phyloP scores from a whole-genome alignment of 2,888 invertebrate genomes.

The Lamproptera curius region DNA sequence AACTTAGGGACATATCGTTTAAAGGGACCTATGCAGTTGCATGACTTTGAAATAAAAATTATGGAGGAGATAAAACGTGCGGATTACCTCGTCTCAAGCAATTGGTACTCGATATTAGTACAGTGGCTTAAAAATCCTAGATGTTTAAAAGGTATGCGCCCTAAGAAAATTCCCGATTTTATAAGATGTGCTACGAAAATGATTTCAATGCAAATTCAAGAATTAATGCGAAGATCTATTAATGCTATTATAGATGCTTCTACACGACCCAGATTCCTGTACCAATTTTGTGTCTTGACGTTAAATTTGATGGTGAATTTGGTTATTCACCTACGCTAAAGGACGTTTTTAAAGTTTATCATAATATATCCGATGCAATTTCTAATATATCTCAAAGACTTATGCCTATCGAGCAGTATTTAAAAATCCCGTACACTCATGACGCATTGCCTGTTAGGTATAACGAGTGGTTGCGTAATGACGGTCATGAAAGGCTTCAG shows the following conservation, averaged over 20 bases:
- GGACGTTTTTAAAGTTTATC: constrained; percentile 76
- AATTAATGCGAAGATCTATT: constrained; percentile 82
- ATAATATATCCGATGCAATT: constrained; percentile 76
- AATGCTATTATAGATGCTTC: constrained; percentile 79
- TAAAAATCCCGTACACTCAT: constrained; percentile 53
- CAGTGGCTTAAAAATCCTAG: constrained; percentile 71
- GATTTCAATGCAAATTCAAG: constrained; percentile 80
- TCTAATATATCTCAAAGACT: constrained; percentile 77
- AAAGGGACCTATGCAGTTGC: constrained; percentile 55
- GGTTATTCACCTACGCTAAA: constrained; percentile 79
- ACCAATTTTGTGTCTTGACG: constrained; percentile 80
- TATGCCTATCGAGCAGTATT: constrained; percentile 76
- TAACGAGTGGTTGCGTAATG: constrained; percentile 75
- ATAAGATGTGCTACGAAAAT: constrained; percentile 65
- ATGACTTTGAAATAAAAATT: constrained; percentile 48
- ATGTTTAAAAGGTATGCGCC: constrained; percentile 58
- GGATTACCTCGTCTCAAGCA: constrained; percentile 63
- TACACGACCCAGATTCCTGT: constrained; percentile 69
- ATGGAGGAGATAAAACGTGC: constrained; percentile 61
- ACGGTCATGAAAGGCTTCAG: constrained; percentile 72
- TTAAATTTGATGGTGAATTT: constrained; percentile 75
- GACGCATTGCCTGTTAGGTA: constrained; percentile 78
- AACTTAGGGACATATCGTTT: constrained; percentile 67
- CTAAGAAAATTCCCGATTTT: constrained; percentile 55
- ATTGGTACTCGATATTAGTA: constrained; percentile 63